Conservation (phyloP, 1,140 invertebrate genomes). For the Drosophila repletoides region DNA sequence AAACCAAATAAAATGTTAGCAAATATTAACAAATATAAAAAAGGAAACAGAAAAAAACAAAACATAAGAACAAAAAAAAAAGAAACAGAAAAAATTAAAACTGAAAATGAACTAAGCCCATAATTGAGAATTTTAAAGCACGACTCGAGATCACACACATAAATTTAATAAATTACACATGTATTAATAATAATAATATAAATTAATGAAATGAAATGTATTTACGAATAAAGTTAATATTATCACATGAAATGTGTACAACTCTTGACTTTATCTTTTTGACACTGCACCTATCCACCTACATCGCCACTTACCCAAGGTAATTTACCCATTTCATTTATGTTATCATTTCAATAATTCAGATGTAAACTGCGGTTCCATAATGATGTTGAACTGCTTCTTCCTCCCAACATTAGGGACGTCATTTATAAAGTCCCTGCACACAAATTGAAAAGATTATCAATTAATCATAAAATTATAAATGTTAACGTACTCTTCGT, state of each 20-base stretch:
- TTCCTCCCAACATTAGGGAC: conserved; percentile 29
- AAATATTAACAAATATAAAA: conserved; percentile 42
- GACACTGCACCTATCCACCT: neutral
- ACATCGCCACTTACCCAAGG: neutral
- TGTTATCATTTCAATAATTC: conserved; percentile 55
- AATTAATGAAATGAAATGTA: conserved; percentile 74
- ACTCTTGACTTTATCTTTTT: conserved; percentile 18
- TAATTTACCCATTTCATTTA: neutral
- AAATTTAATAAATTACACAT: conserved; percentile 76
- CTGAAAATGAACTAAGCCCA: conserved; percentile 49
- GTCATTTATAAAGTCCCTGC: conserved; percentile 55
- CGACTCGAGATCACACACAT: conserved; percentile 68
- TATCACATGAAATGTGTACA: conserved; percentile 66
- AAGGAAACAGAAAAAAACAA: neutral
- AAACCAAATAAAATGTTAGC: conserved; percentile 52
- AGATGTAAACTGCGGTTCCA: conserved; percentile 65
- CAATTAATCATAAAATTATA: neutral
- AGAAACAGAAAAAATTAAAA: conserved; percentile 1
- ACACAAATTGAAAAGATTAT: neutral
- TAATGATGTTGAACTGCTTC: conserved; percentile 82
- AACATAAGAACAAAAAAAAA: conserved; percentile 12
- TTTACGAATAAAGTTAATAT: conserved; percentile 74
- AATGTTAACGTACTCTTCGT: conserved; percentile 61
- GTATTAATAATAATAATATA: conserved; percentile 61
- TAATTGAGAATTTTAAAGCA: conserved; percentile 77